Percentiles rank a stretch among this genome's conserved stretches.
Conservation (phyloP, 2,888 invertebrate genomes). For the Schrankia costaestrigalis region DNA sequence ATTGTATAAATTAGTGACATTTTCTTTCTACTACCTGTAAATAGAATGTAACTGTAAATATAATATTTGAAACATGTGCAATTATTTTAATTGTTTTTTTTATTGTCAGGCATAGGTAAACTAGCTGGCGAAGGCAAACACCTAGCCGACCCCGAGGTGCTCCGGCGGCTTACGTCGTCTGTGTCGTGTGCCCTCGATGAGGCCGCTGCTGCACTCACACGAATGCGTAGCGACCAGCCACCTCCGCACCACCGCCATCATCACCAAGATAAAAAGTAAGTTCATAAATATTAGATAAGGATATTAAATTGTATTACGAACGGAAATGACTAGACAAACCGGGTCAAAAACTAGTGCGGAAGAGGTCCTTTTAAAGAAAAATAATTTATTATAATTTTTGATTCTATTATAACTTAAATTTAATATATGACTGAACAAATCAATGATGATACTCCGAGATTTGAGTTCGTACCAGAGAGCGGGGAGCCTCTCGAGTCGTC, state of each 20-base stretch:
- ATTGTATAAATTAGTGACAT: no score
- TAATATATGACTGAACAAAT: neutral
- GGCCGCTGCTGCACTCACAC: slow-evolving; percentile 96
- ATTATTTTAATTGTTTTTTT: neutral
- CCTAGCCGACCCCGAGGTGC: slow-evolving; percentile 93
- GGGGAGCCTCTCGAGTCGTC: slow-evolving; percentile 51
- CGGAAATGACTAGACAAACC: no score
- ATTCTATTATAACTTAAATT: neutral
- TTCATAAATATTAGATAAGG: neutral
- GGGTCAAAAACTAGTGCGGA: no score
- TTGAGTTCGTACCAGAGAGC: slow-evolving; percentile 61
- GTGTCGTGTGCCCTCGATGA: slow-evolving; percentile 97
- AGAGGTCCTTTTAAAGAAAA: no score
- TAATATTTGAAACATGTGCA: neutral
- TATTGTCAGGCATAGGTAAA: slow-evolving; percentile 86
- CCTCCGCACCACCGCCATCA: slow-evolving; percentile 78
- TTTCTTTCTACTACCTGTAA: no score
- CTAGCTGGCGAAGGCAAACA: slow-evolving; percentile 90
- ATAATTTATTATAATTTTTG: neutral
- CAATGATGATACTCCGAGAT: slow-evolving; percentile 83
- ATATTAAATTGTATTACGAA: no score
- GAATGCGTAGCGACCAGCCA: slow-evolving; percentile 95
- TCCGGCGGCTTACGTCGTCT: slow-evolving; percentile 92
- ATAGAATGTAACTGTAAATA: neutral
- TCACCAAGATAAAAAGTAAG: slow-evolving; percentile 71